Evolutionary conservation across 1,140 invertebrate genomes (phyloP).

Genomic region (Oscheius sp.): DNA sequence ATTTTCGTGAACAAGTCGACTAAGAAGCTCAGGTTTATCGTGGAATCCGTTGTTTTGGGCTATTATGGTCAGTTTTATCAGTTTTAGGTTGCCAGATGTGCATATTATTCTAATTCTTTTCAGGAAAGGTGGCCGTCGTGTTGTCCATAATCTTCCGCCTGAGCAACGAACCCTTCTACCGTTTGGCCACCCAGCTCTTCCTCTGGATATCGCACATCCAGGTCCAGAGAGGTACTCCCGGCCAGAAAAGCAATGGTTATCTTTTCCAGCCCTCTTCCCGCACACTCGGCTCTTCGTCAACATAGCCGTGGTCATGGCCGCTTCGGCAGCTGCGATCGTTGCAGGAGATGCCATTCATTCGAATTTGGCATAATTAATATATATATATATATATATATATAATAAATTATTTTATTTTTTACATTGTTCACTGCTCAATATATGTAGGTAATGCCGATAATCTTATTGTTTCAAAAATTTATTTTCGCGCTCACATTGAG

Average conservation of each 20-base stretch:
- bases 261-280: conserved; percentile 14
- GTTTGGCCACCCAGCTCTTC: conserved; percentile 48
- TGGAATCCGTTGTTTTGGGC: conserved; percentile 38
- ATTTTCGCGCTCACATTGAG: no score
- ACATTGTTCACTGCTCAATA: no score
- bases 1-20: conserved; percentile 4
- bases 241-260: neutral
- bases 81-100: neutral
- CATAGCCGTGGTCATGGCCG: neutral
- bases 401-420: no score
- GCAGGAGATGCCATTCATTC: neutral
- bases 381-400: no score
- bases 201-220: conserved; percentile 58
- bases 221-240: conserved; percentile 47
- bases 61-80: conserved; percentile 49
- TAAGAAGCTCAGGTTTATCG: neutral
- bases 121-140: conserved; percentile 56
- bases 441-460: no score
- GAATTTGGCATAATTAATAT: no score
- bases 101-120: conserved; percentile 24
- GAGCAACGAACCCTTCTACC: conserved; percentile 46
- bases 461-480: no score
- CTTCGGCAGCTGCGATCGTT: neutral
- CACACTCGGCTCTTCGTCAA: neutral
- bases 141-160: conserved; percentile 57